phyloP scores from a whole-genome alignment of 2,113 vertebrate genomes.

The Tretioscincus oriximinensis region DNA sequence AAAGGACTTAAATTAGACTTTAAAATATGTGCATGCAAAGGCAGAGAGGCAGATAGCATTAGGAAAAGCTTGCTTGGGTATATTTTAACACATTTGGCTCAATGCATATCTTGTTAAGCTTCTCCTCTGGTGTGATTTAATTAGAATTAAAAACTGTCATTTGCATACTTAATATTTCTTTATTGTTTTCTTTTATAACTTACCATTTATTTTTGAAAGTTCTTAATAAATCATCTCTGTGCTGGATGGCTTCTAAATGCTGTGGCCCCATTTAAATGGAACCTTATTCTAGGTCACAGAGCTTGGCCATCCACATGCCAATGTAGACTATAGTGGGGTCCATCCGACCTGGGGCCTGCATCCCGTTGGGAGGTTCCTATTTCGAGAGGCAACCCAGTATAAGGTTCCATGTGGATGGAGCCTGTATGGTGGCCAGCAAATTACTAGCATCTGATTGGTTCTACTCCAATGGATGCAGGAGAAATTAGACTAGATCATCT shows the following conservation, averaged over 20 bases:
- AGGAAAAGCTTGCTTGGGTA: constrained; percentile 27
- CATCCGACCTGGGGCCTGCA: no score
- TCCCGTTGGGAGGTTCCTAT: no score
- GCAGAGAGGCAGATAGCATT: background rate
- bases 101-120: constrained; percentile 35
- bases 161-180: constrained; percentile 29
- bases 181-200: constrained; percentile 54
- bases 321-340: no score
- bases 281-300: no score
- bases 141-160: constrained; percentile 47
- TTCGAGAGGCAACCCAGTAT: no score
- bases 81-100: constrained; percentile 52
- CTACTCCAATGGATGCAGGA: constrained; percentile 32
- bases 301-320: no score
- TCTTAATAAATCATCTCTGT: constrained; percentile 32
- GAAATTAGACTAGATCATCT: background rate
- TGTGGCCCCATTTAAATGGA: no score
- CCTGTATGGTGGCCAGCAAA: background rate
- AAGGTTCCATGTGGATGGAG: no score
- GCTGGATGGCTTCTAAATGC: background rate
- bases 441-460: constrained; percentile 38
- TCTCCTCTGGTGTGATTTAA: constrained; percentile 51
- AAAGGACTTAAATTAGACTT: constrained; percentile 35
- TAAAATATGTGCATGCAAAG: constrained; percentile 13
- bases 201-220: background rate